Conservation (phyloP, 2,797 vertebrate genomes). For the Myotis planiceps region DNA sequence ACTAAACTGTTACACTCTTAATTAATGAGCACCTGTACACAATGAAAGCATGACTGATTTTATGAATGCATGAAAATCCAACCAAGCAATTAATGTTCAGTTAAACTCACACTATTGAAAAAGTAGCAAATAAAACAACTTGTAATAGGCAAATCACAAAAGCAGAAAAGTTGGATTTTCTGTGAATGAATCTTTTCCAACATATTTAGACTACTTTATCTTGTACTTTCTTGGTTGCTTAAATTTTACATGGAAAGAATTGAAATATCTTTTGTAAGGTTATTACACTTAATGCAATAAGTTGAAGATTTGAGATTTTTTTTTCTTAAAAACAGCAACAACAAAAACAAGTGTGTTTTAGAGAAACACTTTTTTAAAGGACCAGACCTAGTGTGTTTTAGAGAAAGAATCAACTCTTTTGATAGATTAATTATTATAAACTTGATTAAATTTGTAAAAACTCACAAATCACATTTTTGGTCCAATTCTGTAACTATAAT, state of each 20-base stretch:
- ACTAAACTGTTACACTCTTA: conserved; percentile 43
- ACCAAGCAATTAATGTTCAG: conserved; percentile 41
- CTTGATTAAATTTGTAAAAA: background rate
- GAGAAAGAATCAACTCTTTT: background rate
- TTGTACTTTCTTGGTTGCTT: conserved; percentile 15
- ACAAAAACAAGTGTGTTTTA: background rate
- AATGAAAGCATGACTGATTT: conserved; percentile 55
- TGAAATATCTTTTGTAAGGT: background rate
- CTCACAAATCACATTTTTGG: background rate
- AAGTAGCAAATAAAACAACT: background rate
- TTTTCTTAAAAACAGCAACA: background rate
- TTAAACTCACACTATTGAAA: conserved; percentile 52
- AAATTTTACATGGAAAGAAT: conserved; percentile 1
- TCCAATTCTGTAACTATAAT: background rate
- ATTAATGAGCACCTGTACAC: conserved; percentile 66
- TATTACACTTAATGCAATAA: background rate
- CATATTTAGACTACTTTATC: background rate
- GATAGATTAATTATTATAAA: background rate
- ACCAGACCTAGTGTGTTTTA: background rate
- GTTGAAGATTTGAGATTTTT: background rate
- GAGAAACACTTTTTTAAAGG: background rate
- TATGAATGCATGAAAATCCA: conserved; percentile 35
- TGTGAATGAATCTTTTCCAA: background rate
- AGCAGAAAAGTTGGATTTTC: conserved; percentile 35
- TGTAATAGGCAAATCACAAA: conserved; percentile 1